These are phyloP conservation scores for Mechanitis mazaeus DNA, from an alignment of 2,888 invertebrate species.

Conservation along the genomic window DNA sequence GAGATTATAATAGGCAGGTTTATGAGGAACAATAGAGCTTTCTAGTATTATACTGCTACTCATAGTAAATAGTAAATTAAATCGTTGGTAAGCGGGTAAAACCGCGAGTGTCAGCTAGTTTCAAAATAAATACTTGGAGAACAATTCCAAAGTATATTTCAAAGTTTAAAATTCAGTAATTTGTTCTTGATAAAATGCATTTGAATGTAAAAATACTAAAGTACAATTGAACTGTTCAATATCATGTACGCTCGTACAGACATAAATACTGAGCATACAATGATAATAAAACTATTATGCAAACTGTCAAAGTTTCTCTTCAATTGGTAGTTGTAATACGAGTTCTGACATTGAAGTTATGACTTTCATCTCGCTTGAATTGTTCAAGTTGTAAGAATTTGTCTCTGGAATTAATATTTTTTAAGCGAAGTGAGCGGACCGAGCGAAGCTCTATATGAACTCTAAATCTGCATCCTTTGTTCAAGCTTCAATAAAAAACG, in stretches of 20 bases:
- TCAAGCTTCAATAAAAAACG: no score
- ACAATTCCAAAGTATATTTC: background rate
- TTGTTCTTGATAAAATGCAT: constrained; percentile 18
- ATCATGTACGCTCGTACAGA: constrained; percentile 41
- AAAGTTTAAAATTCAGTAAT: constrained; percentile 19
- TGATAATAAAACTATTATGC: constrained; percentile 66
- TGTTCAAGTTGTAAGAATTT: background rate
- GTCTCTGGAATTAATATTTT: background rate
- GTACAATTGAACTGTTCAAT: constrained; percentile 45
- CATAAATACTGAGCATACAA: constrained; percentile 41
- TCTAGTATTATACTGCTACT: no score
- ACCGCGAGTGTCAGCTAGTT: no score
- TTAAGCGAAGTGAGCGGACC: no score
- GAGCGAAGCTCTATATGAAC: no score
- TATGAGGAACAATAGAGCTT: no score
- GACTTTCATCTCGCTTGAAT: constrained; percentile 6
- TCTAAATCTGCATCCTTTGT: no score
- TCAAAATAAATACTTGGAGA: no score
- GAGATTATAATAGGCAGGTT: no score
- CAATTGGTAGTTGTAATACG: constrained; percentile 47
- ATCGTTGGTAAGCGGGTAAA: no score
- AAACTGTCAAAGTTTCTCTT: constrained; percentile 52
- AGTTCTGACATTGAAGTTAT: constrained; percentile 34
- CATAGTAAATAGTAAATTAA: no score
- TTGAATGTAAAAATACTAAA: constrained; percentile 29